A percentile compares a stretch with the other conserved stretches of the same genome.
Evolutionary conservation across 2,797 vertebrate species (phyloP).

Genomic region (Chanos chanos): DNA sequence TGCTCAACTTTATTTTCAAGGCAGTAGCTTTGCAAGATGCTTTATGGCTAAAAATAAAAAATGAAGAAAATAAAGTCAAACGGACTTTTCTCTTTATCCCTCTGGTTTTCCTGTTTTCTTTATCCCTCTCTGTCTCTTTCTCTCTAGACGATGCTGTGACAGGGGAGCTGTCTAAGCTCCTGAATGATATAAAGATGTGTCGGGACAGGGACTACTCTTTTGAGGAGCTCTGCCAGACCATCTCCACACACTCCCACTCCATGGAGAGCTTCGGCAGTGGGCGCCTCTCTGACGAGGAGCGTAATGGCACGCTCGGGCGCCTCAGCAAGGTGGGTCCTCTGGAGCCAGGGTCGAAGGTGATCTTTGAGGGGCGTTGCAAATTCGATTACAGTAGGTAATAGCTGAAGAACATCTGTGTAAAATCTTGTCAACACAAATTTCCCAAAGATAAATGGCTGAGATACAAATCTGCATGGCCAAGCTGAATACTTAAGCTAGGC

Average conservation of each 20-base stretch:
- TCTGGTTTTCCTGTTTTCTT: too few relatives aligned
- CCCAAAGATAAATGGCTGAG: too few relatives aligned
- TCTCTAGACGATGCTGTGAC: slow-evolving; percentile 86
- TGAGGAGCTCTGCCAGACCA: slow-evolving; percentile 92
- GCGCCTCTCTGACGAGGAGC: slow-evolving; percentile 86
- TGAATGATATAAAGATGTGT: slow-evolving; percentile 94
- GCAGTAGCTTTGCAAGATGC: too few relatives aligned
- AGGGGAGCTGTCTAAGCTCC: slow-evolving; percentile 90
- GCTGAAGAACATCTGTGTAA: too few relatives aligned
- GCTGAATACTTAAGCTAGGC: too few relatives aligned
- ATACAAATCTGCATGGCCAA: too few relatives aligned
- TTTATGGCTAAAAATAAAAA: too few relatives aligned
- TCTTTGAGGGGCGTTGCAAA: background rate
- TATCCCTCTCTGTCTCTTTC: slow-evolving; percentile 58
- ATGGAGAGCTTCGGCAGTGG: slow-evolving; percentile 87
- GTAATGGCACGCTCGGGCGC: slow-evolving; percentile 80
- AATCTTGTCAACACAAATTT: too few relatives aligned
- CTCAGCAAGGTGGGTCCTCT: slow-evolving; percentile 65
- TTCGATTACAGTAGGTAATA: too few relatives aligned
- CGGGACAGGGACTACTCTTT: slow-evolving; percentile 94
- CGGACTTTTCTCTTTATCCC: too few relatives aligned
- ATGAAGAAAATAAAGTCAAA: too few relatives aligned
- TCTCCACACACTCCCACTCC: slow-evolving; percentile 84
- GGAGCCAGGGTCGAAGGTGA: background rate
- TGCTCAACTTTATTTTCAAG: too few relatives aligned